Evolutionary conservation across 2,888 invertebrate genomes (phyloP).

Genomic region (Tetranychus truncatus): DNA sequence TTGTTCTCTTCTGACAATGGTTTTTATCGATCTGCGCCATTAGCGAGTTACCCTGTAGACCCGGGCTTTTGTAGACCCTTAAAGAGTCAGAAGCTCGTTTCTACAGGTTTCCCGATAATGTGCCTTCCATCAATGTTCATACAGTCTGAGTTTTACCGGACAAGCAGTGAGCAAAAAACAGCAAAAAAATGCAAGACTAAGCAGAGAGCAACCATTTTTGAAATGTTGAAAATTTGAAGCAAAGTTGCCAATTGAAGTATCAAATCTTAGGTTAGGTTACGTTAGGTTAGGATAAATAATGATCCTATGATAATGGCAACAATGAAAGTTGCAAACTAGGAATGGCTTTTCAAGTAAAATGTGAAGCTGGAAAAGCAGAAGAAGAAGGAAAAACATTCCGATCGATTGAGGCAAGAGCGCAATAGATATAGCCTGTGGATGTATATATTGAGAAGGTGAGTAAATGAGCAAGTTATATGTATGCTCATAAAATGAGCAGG

Average conservation of each 20-base stretch:
- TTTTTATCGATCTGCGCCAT: slow-evolving; percentile 39
- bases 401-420: too few species aligned
- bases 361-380: too few species aligned
- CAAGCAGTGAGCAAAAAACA: too few species aligned
- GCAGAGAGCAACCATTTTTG: too few species aligned
- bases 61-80: slow-evolving; percentile 85
- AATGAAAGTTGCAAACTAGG: background rate
- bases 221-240: too few species aligned
- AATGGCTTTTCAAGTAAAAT: background rate
- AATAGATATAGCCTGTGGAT: too few species aligned
- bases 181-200: too few species aligned
- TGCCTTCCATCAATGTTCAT: background rate
- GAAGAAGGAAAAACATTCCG: too few species aligned
- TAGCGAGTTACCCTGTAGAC: slow-evolving; percentile 99
- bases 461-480: background rate
- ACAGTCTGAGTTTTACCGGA: too few species aligned
- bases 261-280: background rate
- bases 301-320: background rate
- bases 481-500: background rate
- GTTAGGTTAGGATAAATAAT: background rate
- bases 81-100: slow-evolving; percentile 85
- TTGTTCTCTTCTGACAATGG: background rate
- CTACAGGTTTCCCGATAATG: slow-evolving; percentile 87
- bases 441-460: background rate
- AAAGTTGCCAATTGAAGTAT: too few species aligned